Conservation (phyloP, 2,797 vertebrate genomes). For the Melanotaenia pygmaea region DNA sequence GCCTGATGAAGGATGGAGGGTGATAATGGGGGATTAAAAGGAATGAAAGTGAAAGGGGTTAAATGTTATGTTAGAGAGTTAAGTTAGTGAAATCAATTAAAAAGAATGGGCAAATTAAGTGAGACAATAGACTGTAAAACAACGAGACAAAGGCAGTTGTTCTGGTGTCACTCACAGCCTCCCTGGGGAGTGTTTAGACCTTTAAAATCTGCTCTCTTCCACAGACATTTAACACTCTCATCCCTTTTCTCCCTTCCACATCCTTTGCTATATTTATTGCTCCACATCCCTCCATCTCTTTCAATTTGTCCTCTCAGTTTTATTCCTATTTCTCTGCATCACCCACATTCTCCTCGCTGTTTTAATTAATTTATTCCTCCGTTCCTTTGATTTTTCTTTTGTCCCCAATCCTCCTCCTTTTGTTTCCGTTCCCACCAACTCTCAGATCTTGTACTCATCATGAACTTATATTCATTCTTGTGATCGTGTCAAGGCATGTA, state of each 20-base stretch:
- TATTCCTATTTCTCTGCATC: conserved; percentile 7
- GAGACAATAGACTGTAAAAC: not conserved
- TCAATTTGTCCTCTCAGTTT: not conserved
- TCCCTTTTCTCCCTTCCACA: conserved; percentile 2
- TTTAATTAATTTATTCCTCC: conserved; percentile 1
- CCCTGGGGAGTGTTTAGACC: conserved; percentile 70
- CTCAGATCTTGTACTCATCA: conserved; percentile 2
- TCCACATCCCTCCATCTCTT: not conserved
- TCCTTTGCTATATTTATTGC: not conserved
- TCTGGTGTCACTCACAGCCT: conserved; percentile 59
- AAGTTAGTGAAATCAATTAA: not conserved
- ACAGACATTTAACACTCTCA: conserved; percentile 51
- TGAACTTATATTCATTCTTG: not conserved
- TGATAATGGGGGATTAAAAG: conserved; percentile 3
- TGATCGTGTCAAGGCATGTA: not conserved
- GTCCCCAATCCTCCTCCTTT: not conserved
- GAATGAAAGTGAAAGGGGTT: not conserved
- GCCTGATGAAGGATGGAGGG: conserved; percentile 31
- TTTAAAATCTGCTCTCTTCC: conserved; percentile 66
- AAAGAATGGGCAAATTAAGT: not conserved
- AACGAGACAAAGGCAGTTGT: conserved; percentile 31
- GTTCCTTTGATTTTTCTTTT: not conserved
- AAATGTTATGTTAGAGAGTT: not conserved
- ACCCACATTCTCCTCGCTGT: conserved; percentile 3
- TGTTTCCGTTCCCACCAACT: conserved; percentile 13